Evolutionary conservation across 2,888 invertebrate species (phyloP).

Genomic region (Trachelus troglodyta): DNA sequence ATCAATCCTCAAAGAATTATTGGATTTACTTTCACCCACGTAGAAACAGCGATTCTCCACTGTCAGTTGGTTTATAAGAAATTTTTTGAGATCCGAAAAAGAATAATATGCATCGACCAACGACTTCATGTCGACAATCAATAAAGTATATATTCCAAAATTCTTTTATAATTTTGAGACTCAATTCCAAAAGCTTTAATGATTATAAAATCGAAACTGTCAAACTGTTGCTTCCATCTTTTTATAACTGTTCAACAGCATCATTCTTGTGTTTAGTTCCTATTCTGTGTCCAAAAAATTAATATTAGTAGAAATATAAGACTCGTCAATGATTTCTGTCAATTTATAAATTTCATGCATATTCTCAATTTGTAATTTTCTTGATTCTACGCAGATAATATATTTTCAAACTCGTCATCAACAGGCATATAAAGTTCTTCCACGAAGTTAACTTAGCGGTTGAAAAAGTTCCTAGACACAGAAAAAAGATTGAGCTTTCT

Average conservation of each 20-base stretch:
- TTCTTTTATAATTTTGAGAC: neutral
- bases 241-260: neutral
- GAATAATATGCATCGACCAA: neutral
- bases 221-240: neutral
- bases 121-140: neutral
- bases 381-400: neutral
- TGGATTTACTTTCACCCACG: conserved; percentile 13
- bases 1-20: conserved; percentile 23
- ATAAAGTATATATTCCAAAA: neutral
- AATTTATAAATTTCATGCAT: neutral
- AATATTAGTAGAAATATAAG: neutral
- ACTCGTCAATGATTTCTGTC: neutral
- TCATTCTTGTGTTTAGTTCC: neutral
- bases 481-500: neutral
- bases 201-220: neutral
- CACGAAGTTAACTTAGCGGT: neutral
- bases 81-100: neutral
- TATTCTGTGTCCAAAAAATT: neutral
- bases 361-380: neutral
- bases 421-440: neutral
- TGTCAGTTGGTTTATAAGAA: conserved; percentile 24
- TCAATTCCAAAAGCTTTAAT: neutral
- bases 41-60: conserved; percentile 38
- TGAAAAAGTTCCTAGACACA: neutral
- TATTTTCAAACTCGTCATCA: neutral